A percentile compares a stretch with the other conserved stretches of the same genome.
These are phyloP conservation scores for Silvanus unidentatus DNA, from an alignment of 2,888 invertebrate genomes.

Conservation along the genomic window DNA sequence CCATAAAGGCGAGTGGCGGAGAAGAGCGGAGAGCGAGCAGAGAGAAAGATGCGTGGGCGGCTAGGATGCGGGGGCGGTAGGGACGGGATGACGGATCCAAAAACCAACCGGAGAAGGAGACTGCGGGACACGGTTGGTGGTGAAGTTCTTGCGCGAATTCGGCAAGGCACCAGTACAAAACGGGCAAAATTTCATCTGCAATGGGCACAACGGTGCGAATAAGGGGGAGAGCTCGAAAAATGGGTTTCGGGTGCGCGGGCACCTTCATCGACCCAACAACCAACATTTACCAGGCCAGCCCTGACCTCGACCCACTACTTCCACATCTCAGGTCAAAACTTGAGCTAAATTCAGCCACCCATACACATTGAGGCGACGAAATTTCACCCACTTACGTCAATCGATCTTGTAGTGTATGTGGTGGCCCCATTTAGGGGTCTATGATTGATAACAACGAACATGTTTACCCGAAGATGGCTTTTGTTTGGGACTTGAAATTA, in stretches of 20 bases:
- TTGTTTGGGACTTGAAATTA: no score
- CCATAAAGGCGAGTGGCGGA: no score
- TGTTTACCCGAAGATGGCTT: no score
- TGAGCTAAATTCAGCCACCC: conserved; percentile 22
- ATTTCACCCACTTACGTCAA: conserved; percentile 34
- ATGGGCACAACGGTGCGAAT: background rate
- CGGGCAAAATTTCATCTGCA: conserved; percentile 5
- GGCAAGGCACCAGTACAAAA: conserved; percentile 3
- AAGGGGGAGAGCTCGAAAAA: background rate
- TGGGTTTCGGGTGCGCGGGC: conserved; percentile 23
- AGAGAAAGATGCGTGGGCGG: no score
- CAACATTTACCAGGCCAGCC: conserved; percentile 34
- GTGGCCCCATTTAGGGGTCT: background rate
- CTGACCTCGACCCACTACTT: conserved; percentile 42
- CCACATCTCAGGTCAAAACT: conserved; percentile 32
- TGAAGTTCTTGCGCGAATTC: conserved; percentile 1
- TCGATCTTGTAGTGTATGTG: background rate
- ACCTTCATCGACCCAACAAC: conserved; percentile 38
- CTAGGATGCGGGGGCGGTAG: no score
- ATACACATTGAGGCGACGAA: background rate
- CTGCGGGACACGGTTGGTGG: background rate
- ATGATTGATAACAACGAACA: background rate
- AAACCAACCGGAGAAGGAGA: no score
- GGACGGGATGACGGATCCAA: no score
- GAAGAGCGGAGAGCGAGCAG: no score